Percentiles rank a stretch among this genome's conserved stretches.
These are phyloP conservation scores for Perithous albicinctus DNA, from an alignment of 2,888 invertebrate genomes.

Conservation along the genomic window DNA sequence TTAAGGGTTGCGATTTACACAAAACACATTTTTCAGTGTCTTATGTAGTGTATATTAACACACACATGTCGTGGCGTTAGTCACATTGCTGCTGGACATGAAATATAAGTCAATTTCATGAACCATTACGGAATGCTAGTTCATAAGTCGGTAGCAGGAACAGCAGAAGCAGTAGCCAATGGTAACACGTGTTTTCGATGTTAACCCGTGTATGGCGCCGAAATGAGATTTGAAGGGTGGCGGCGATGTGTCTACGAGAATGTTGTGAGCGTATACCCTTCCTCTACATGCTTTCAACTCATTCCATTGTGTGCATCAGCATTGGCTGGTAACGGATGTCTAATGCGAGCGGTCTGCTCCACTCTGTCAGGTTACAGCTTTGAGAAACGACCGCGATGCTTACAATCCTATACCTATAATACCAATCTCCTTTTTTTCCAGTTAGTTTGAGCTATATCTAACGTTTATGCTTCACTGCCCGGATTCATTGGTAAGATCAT, in stretches of 20 bases:
- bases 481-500: neutral
- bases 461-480: neutral
- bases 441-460: neutral
- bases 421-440: conserved; percentile 7
- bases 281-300: conserved; percentile 12
- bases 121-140: conserved; percentile 81
- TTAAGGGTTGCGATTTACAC: too few relatives aligned
- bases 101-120: conserved; percentile 82
- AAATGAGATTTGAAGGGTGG: conserved; percentile 79
- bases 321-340: conserved; percentile 74
- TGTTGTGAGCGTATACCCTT: conserved; percentile 30
- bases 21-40: too few relatives aligned
- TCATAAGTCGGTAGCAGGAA: conserved; percentile 78
- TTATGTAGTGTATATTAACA: too few relatives aligned
- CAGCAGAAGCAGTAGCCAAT: conserved; percentile 36
- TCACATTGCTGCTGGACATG: conserved; percentile 66
- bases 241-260: conserved; percentile 3
- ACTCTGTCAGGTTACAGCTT: conserved; percentile 23
- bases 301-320: conserved; percentile 51
- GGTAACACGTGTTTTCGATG: conserved; percentile 81
- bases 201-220: conserved; percentile 80
- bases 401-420: neutral
- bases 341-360: conserved; percentile 46
- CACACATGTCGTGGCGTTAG: neutral
- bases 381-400: neutral